phyloP scores from a whole-genome alignment of 2,888 invertebrate species.

The Chaetogeoica ovagalla region DNA sequence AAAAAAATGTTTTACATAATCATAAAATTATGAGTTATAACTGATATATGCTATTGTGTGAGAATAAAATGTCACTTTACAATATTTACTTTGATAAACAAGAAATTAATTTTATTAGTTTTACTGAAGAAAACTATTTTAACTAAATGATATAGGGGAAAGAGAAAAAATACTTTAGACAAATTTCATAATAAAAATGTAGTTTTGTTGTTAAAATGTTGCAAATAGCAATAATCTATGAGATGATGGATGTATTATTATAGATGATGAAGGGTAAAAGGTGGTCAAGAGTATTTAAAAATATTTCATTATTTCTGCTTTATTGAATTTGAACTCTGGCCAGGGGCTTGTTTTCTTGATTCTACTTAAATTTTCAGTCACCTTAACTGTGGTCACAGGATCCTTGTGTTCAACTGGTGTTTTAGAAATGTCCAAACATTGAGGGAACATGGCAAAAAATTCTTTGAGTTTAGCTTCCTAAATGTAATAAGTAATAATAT shows the following conservation, averaged over 20 bases:
- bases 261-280: not conserved
- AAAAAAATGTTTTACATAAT: conserved; percentile 27
- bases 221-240: conserved; percentile 18
- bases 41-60: conserved; percentile 21
- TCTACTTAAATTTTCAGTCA: conserved; percentile 15
- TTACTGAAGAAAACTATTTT: conserved; percentile 45
- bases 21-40: conserved; percentile 30
- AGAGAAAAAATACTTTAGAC: not conserved
- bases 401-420: conserved; percentile 6
- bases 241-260: not conserved
- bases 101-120: conserved; percentile 25
- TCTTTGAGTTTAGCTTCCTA: conserved; percentile 49
- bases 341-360: conserved; percentile 43
- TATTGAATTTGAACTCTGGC: conserved; percentile 50
- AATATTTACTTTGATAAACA: conserved; percentile 41
- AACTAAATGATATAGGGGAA: conserved; percentile 27
- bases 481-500: not conserved
- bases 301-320: conserved; percentile 48
- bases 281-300: conserved; percentile 39
- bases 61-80: conserved; percentile 16
- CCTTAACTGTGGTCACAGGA: conserved; percentile 17
- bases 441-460: conserved; percentile 48
- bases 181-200: conserved; percentile 35
- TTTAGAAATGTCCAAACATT: conserved; percentile 44
- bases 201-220: conserved; percentile 17